Evolutionary conservation across 2,113 vertebrate genomes (phyloP).

Genomic region (Proteles cristata): DNA sequence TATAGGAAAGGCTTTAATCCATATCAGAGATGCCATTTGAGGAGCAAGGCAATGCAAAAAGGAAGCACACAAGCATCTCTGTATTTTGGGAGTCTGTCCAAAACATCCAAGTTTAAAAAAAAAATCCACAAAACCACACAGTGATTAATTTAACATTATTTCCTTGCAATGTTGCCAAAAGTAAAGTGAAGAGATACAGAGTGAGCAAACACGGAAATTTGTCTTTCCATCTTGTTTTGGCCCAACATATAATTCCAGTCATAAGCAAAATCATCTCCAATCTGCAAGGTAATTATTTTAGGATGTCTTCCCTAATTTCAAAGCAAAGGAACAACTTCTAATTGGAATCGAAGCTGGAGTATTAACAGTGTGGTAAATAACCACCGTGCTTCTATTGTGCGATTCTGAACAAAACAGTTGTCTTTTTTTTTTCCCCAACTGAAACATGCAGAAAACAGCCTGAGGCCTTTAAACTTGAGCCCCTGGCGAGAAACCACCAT

Average conservation of each 20-base stretch:
- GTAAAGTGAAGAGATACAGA: slow-evolving; percentile 74
- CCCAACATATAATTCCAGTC: slow-evolving; percentile 74
- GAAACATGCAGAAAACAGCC: slow-evolving; percentile 66
- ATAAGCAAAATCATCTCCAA: slow-evolving; percentile 71
- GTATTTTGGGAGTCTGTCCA: slow-evolving; percentile 63
- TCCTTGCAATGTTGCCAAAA: slow-evolving; percentile 82
- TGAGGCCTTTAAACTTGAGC: slow-evolving; percentile 54
- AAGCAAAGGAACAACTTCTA: slow-evolving; percentile 79
- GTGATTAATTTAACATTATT: slow-evolving; percentile 80
- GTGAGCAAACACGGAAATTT: slow-evolving; percentile 77
- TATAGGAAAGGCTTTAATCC: slow-evolving; percentile 55
- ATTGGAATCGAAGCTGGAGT: slow-evolving; percentile 78
- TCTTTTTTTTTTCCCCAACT: slow-evolving; percentile 7
- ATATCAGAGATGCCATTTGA: slow-evolving; percentile 34
- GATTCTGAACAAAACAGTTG: slow-evolving; percentile 82
- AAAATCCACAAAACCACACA: slow-evolving; percentile 70
- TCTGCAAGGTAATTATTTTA: slow-evolving; percentile 81
- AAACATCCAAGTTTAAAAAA: slow-evolving; percentile 66
- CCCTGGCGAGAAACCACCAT: slow-evolving; percentile 48
- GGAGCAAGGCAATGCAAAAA: slow-evolving; percentile 55
- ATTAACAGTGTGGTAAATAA: slow-evolving; percentile 77
- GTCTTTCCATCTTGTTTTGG: slow-evolving; percentile 78
- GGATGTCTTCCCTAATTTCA: slow-evolving; percentile 82
- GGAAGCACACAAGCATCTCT: neutral
- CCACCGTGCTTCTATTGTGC: slow-evolving; percentile 67